These are phyloP conservation scores for Pteria penguin DNA, from an alignment of 2,888 invertebrate genomes.

Conservation along the genomic window DNA sequence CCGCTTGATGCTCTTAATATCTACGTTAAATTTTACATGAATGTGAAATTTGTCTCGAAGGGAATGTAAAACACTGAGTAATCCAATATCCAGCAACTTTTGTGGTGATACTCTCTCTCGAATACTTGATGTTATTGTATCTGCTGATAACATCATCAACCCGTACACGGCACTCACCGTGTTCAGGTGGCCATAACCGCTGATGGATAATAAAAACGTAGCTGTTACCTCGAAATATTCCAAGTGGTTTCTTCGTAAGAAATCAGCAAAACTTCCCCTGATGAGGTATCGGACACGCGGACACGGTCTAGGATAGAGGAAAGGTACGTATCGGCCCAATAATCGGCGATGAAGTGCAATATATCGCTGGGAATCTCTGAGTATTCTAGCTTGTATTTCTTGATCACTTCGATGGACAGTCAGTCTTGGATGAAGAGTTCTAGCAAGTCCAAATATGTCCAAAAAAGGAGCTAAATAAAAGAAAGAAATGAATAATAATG, in stretches of 20 bases:
- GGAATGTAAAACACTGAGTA: background rate
- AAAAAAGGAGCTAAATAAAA: too few relatives aligned
- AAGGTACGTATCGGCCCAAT: constrained; percentile 12
- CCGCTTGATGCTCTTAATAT: background rate
- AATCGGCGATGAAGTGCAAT: background rate
- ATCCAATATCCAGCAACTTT: background rate
- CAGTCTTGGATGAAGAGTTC: too few relatives aligned
- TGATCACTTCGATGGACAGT: too few relatives aligned
- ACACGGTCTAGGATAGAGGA: constrained; percentile 18
- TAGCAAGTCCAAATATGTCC: too few relatives aligned
- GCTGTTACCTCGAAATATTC: background rate
- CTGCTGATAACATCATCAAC: constrained; percentile 15
- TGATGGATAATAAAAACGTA: background rate
- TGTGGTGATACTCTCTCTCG: too few relatives aligned
- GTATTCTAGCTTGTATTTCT: too few relatives aligned
- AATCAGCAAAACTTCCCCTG: constrained; percentile 17
- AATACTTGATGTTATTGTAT: background rate
- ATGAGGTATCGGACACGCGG: background rate
- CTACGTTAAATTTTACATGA: background rate
- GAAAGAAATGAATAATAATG: too few relatives aligned
- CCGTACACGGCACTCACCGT: constrained; percentile 21
- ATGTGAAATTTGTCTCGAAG: background rate
- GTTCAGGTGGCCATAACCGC: constrained; percentile 26
- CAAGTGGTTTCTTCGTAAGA: constrained; percentile 8
- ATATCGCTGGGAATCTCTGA: too few relatives aligned